phyloP scores from a whole-genome alignment of 2,888 invertebrate genomes.

The Drosophila tripunctata region DNA sequence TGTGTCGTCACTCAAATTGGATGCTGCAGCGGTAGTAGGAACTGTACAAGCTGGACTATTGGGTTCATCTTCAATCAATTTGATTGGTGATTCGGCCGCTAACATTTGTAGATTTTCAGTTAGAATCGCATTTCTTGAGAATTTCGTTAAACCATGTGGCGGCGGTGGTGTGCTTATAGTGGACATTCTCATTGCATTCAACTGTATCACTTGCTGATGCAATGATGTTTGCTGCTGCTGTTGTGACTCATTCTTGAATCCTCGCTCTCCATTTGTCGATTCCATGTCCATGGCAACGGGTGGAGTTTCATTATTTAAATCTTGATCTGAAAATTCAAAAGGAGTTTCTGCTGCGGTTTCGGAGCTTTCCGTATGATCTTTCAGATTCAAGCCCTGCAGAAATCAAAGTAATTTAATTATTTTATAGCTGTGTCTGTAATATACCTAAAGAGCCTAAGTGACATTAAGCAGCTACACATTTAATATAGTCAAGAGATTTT shows the following conservation, averaged over 20 bases:
- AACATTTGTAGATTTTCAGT: constrained; percentile 59
- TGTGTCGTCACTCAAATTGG: constrained; percentile 30
- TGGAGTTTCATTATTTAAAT: constrained; percentile 54
- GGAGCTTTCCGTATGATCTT: constrained; percentile 1
- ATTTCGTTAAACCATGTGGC: background rate
- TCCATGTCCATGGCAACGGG: constrained; percentile 38
- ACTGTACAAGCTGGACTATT: background rate
- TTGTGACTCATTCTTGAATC: too few species aligned
- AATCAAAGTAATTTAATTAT: background rate
- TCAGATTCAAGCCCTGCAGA: constrained; percentile 38
- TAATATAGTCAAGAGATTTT: too few species aligned
- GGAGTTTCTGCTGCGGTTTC: background rate
- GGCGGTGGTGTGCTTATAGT: constrained; percentile 30
- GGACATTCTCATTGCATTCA: constrained; percentile 41
- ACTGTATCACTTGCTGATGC: constrained; percentile 55
- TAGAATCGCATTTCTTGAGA: constrained; percentile 20
- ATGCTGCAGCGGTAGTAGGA: background rate
- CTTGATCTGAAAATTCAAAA: constrained; percentile 15
- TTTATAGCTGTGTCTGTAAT: too few species aligned
- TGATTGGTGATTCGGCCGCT: constrained; percentile 60
- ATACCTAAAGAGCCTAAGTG: background rate
- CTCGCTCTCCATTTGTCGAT: constrained; percentile 1
- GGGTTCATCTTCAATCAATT: constrained; percentile 56
- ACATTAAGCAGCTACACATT: too few species aligned
- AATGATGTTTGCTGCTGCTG: constrained; percentile 19